Percentiles rank a stretch among this genome's conserved stretches.
phyloP scores from a whole-genome alignment of 2,797 vertebrate genomes.

The Myioborus melanocephalus region DNA sequence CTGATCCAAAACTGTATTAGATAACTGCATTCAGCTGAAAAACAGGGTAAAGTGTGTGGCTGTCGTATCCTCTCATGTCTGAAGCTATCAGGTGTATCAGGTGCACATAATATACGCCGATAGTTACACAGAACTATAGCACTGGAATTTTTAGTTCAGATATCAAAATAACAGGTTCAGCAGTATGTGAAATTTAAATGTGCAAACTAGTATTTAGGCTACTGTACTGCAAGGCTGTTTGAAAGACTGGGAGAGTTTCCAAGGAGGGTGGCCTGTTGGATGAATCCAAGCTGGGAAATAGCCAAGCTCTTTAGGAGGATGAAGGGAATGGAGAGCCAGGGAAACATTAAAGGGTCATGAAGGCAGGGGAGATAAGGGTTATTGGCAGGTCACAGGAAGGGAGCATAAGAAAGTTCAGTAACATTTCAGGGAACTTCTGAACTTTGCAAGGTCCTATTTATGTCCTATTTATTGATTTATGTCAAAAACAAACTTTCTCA shows the following conservation, averaged over 20 bases:
- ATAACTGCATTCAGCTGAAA: not conserved
- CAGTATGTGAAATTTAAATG: not conserved
- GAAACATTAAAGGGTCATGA: constrained; percentile 33
- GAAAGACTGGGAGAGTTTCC: constrained; percentile 36
- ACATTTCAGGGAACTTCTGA: constrained; percentile 26
- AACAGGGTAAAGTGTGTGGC: not conserved
- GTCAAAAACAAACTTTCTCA: not conserved
- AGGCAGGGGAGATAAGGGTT: constrained; percentile 29
- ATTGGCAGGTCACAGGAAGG: constrained; percentile 14
- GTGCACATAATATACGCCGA: not conserved
- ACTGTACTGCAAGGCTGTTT: not conserved
- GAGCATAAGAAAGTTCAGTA: constrained; percentile 25
- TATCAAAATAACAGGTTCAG: not conserved
- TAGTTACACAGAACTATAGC: not conserved
- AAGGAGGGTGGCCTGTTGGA: not conserved
- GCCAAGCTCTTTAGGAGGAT: constrained; percentile 30
- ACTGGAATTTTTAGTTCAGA: not conserved
- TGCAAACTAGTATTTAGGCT: not conserved
- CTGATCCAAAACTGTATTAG: not conserved
- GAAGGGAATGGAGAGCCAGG: constrained; percentile 10
- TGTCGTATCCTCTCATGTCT: not conserved
- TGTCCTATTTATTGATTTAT: not conserved
- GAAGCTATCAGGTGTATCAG: not conserved
- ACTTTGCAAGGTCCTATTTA: constrained; percentile 4
- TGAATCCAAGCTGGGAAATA: constrained; percentile 3